Evolutionary conservation across 2,888 invertebrate genomes (phyloP).

Genomic region (Alcis repandata): DNA sequence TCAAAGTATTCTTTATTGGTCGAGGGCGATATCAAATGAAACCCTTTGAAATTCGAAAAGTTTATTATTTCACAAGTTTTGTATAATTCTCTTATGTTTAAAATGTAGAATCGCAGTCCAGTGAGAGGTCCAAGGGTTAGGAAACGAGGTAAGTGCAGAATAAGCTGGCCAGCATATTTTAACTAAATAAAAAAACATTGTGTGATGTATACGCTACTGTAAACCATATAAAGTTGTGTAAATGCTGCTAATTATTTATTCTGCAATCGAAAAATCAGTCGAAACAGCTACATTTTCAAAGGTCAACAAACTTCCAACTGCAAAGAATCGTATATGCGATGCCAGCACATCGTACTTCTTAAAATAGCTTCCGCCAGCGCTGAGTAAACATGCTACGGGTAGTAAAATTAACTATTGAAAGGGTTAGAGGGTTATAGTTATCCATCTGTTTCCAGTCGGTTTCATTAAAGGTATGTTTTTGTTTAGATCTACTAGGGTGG

Average conservation of each 20-base stretch:
- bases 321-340: not conserved
- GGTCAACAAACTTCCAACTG: conserved; percentile 8
- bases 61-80: conserved; percentile 73
- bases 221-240: not conserved
- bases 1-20: conserved; percentile 81
- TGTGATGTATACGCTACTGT: not conserved
- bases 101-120: conserved; percentile 39
- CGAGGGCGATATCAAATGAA: conserved; percentile 80
- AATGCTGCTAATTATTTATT: not conserved
- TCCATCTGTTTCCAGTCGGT: not conserved
- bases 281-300: not conserved
- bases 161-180: conserved; percentile 44
- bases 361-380: conserved; percentile 8
- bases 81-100: conserved; percentile 45
- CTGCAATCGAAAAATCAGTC: not conserved
- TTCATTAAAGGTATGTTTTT: not conserved
- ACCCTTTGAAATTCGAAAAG: conserved; percentile 76
- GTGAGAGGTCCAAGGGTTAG: conserved; percentile 58
- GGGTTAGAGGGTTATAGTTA: not conserved
- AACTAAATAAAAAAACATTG: not conserved
- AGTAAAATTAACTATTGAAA: not conserved
- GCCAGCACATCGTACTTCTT: conserved; percentile 8
- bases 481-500: not conserved
- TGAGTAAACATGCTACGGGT: conserved; percentile 8
- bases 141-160: conserved; percentile 51